Conservation (phyloP, 2,113 vertebrate genomes). For the Pterocles burchelli region DNA sequence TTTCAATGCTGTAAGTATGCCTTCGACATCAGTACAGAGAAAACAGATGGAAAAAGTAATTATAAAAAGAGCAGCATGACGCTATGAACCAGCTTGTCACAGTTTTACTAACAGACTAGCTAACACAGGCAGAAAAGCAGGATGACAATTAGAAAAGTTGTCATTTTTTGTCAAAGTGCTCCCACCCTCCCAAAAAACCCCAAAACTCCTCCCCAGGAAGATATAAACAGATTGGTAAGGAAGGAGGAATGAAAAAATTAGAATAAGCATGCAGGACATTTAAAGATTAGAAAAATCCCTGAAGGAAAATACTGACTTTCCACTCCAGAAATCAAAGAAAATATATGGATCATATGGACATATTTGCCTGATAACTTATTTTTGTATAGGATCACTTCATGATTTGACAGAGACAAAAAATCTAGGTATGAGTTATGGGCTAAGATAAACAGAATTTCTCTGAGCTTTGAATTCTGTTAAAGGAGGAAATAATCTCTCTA, state of each 20-base stretch:
- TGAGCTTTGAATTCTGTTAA: neutral
- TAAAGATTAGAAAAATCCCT: neutral
- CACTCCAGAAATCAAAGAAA: neutral
- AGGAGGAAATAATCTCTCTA: neutral
- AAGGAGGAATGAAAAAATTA: neutral
- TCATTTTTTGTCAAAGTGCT: neutral
- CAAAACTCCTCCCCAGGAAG: neutral
- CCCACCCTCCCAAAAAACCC: neutral
- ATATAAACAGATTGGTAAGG: neutral
- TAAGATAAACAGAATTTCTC: neutral
- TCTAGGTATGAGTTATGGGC: neutral
- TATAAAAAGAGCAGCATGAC: neutral
- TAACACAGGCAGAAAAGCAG: neutral
- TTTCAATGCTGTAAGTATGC: neutral
- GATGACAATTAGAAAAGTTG: neutral
- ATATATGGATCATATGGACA: neutral
- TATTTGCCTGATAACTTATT: neutral
- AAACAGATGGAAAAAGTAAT: constrained; percentile 28
- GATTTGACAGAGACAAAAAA: neutral
- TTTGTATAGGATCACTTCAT: neutral
- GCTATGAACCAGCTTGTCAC: neutral
- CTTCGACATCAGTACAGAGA: constrained; percentile 26
- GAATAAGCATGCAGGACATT: neutral
- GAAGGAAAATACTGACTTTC: neutral
- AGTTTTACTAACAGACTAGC: constrained; percentile 1